Evolutionary conservation across 2,797 vertebrate genomes (phyloP).

Genomic region (Sebastes vulpes): DNA sequence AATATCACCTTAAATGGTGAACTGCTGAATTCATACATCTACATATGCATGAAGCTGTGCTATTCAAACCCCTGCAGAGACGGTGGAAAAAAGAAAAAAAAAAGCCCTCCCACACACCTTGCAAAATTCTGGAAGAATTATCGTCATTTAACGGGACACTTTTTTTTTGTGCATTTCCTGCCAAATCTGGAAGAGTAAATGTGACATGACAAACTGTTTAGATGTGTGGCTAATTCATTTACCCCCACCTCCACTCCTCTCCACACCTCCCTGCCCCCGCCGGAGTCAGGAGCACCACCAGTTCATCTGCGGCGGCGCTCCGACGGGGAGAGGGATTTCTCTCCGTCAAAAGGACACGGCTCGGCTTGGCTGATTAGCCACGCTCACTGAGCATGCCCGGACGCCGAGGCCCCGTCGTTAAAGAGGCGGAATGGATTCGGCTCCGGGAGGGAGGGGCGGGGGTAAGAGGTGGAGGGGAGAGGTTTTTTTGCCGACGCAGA

Average conservation of each 20-base stretch:
- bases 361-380: constrained; percentile 83
- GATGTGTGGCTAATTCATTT: constrained; percentile 86
- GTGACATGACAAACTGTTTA: constrained; percentile 77
- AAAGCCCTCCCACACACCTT: constrained; percentile 45
- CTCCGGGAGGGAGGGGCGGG: constrained; percentile 47
- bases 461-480: background rate
- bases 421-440: constrained; percentile 70
- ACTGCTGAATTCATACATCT: constrained; percentile 47
- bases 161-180: constrained; percentile 52
- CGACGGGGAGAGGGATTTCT: constrained; percentile 67
- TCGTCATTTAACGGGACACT: constrained; percentile 43
- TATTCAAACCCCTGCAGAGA: constrained; percentile 43
- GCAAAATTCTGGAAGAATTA: constrained; percentile 37
- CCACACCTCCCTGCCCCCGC: constrained; percentile 30
- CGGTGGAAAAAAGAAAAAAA: background rate
- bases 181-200: constrained; percentile 65
- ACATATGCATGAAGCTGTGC: constrained; percentile 56
- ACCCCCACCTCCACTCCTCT: constrained; percentile 11
- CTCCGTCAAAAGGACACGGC: constrained; percentile 78
- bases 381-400: constrained; percentile 67
- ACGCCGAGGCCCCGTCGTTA: constrained; percentile 47
- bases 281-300: constrained; percentile 71
- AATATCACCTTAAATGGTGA: constrained; percentile 54
- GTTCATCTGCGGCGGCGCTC: constrained; percentile 83
- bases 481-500: constrained; percentile 22